Evolutionary conservation across 2,888 invertebrate species (phyloP), one percentile per base, ranked within the genome.

Genomic region (Agrenia bidenticulata): DNA sequence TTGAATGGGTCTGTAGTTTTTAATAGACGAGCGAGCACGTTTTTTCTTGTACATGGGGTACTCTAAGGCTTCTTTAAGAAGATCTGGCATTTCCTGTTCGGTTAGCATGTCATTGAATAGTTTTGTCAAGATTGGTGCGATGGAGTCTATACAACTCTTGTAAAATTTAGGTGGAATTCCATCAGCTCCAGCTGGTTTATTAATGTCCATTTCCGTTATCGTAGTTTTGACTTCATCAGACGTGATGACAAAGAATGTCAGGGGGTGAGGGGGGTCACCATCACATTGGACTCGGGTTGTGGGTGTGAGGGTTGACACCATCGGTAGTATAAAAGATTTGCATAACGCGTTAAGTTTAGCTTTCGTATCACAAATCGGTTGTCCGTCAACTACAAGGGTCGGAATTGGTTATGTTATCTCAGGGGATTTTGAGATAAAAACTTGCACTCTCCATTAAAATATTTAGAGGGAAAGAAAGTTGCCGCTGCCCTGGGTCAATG

Each of bases 1-100:
- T n/a, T n/a, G 57, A 1, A 63, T 63, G 1, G 63, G 63, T 7
- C 63, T 9, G 17, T 63, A 63, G n/a, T 57, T 63, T 37, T 26
- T 2, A 7, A 21, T 2, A 17, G 0, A 27, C 13, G 17, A 15
- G 24, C n/a, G 2, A 15, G 57, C 27, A n/a, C 59, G 59, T 42
- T 59, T 64, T 17, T 32, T 1, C 42, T 64, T 64, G 37, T 64
- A 64, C 0, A 64, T n/a, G 0, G 64, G 60, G 5, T 7, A 53
- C 13, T 59, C 24, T 11, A 41, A n/a, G 27, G 64, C 59, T 15
- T 53, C 37, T 49, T 64, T 64, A 0, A 60, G 2, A 1, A 5
- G 5, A n/a, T 54, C 26, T n/a, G 54, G 59, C 11, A 54, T 26
- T 1, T 26, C 54, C 2, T 45, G 27, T 23, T 32, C 2, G 11